phyloP scores from a whole-genome alignment of 1,140 invertebrate genomes.

The Zaprionus nigranus region DNA sequence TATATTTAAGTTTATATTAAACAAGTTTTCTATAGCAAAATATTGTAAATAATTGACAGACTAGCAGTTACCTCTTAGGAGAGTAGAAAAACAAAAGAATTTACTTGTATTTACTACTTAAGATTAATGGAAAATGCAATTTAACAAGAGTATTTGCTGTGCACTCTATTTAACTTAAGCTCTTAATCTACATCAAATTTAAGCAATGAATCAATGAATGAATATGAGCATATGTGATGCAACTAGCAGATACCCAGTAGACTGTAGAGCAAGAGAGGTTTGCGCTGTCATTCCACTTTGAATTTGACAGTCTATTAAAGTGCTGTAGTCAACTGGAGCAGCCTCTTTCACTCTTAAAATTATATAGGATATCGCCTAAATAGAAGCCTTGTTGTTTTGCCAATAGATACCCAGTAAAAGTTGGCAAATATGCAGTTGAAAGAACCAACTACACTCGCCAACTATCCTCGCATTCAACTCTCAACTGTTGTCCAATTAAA shows the following conservation, averaged over 20 bases:
- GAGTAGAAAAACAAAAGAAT: accelerated
- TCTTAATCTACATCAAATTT: neutral
- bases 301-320: no score
- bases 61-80: neutral
- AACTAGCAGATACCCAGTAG: neutral
- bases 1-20: no score
- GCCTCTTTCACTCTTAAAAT: no score
- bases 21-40: neutral
- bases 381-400: no score
- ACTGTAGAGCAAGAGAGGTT: no score
- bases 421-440: no score
- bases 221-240: neutral
- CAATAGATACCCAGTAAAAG: no score
- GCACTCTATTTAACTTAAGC: neutral
- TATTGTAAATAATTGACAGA: neutral
- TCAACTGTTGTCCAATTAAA: neutral
- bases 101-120: neutral
- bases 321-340: no score
- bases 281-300: no score
- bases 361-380: no score
- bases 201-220: neutral
- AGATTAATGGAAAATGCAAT: neutral
- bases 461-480: neutral
- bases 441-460: no score
- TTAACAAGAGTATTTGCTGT: neutral